Percentiles rank a stretch among this genome's conserved stretches.
These are phyloP conservation scores for Peromyscus maniculatus DNA, from an alignment of 2,113 vertebrate genomes.

Conservation along the genomic window DNA sequence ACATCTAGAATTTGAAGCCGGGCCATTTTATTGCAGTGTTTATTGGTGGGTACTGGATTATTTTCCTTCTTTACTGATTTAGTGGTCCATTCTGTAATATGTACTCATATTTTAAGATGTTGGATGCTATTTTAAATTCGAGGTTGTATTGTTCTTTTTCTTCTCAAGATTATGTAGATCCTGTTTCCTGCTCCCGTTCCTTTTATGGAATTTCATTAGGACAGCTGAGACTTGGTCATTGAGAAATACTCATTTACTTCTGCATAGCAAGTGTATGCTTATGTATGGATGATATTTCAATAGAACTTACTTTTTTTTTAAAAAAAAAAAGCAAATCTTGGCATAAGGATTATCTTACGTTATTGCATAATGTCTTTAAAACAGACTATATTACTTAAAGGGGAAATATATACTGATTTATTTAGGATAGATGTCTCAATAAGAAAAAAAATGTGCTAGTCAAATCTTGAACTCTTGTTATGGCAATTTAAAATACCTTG, in stretches of 20 bases:
- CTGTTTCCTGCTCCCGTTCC: slow-evolving; percentile 32
- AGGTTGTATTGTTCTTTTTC: neutral
- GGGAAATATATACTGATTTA: neutral
- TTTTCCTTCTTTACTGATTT: slow-evolving; percentile 33
- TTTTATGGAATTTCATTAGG: slow-evolving; percentile 42
- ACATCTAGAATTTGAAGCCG: slow-evolving; percentile 31
- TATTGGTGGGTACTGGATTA: neutral
- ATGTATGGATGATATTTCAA: neutral
- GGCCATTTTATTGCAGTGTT: slow-evolving; percentile 30
- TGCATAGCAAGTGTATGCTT: neutral
- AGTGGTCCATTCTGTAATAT: neutral
- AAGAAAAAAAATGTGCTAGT: slow-evolving; percentile 11
- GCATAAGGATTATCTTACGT: neutral
- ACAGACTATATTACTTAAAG: neutral
- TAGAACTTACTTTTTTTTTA: neutral
- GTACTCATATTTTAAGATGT: neutral
- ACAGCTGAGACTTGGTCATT: slow-evolving; percentile 21
- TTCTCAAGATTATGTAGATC: neutral
- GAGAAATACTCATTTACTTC: neutral
- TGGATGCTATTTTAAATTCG: slow-evolving; percentile 25
- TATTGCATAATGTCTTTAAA: slow-evolving; percentile 65
- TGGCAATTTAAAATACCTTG: slow-evolving; percentile 25
- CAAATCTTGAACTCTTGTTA: slow-evolving; percentile 26
- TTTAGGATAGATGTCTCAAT: slow-evolving; percentile 51
- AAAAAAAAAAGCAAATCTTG: slow-evolving; percentile 19